Percentiles rank a stretch among this genome's conserved stretches.
phyloP scores from a whole-genome alignment of 2,888 invertebrate species.

The Orthonevra nobilis region DNA sequence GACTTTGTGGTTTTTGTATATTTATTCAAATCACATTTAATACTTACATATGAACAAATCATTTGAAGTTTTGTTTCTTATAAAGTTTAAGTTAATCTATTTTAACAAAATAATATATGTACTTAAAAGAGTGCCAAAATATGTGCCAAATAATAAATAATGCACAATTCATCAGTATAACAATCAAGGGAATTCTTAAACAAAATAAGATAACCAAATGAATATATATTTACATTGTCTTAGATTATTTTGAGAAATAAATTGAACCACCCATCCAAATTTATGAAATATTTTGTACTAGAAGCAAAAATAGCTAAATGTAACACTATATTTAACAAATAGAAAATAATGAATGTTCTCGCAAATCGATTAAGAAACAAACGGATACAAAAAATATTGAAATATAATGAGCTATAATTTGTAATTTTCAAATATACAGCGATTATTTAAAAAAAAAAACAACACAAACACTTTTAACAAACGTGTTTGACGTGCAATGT shows the following conservation, averaged over 20 bases:
- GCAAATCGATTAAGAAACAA: slow-evolving; percentile 36
- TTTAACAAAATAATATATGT: slow-evolving; percentile 26
- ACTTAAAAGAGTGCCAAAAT: slow-evolving; percentile 61
- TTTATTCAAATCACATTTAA: slow-evolving; percentile 54
- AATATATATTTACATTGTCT: slow-evolving; percentile 19
- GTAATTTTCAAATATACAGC: slow-evolving; percentile 28
- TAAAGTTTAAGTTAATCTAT: slow-evolving; percentile 13
- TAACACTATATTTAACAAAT: slow-evolving; percentile 2
- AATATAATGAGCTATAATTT: slow-evolving; percentile 20
- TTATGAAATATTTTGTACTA: slow-evolving; percentile 64
- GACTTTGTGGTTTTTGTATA: slow-evolving; percentile 63
- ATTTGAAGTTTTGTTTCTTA: slow-evolving; percentile 23
- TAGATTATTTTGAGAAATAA: slow-evolving; percentile 59
- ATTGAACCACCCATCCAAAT: slow-evolving; percentile 69
- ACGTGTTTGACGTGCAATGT: slow-evolving; percentile 37
- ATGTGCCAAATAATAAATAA: slow-evolving; percentile 68
- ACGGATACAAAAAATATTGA: slow-evolving; percentile 4
- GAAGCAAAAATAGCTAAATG: slow-evolving; percentile 22
- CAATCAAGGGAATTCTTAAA: slow-evolving; percentile 63
- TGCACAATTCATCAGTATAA: slow-evolving; percentile 70
- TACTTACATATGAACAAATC: slow-evolving; percentile 25
- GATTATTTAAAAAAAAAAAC: slow-evolving; percentile 9
- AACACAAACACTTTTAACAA: slow-evolving; percentile 14
- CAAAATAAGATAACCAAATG: slow-evolving; percentile 30
- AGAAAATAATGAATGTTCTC: slow-evolving; percentile 22